Conservation (phyloP, 2,888 invertebrate genomes). For the Drosophila nr. perissopoda region DNA sequence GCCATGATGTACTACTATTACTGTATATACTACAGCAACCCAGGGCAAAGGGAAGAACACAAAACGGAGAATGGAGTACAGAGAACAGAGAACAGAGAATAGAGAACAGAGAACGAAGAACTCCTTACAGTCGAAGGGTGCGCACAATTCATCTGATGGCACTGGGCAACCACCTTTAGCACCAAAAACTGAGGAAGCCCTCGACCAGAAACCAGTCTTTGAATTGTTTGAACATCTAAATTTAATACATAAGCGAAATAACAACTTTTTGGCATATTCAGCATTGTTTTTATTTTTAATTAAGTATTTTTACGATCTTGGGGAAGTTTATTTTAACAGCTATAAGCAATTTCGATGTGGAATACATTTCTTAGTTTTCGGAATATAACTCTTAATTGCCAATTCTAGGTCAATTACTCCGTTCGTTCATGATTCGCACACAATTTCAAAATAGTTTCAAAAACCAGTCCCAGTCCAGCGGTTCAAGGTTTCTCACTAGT, state of each 20-base stretch:
- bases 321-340: not conserved
- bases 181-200: constrained; percentile 1
- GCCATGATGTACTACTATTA: constrained; percentile 71
- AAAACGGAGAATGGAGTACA: not conserved
- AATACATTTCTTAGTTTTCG: not conserved
- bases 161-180: constrained; percentile 42
- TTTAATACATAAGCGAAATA: not conserved
- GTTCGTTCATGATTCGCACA: not conserved
- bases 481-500: not conserved
- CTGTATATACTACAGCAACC: constrained; percentile 11
- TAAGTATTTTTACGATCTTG: not conserved
- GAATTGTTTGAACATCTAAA: constrained; percentile 1
- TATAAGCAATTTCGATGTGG: not conserved
- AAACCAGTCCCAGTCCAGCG: not conserved
- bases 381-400: not conserved
- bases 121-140: constrained; percentile 43
- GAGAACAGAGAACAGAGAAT: not conserved
- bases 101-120: not conserved
- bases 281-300: not conserved
- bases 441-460: not conserved
- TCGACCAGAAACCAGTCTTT: constrained; percentile 5
- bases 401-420: not conserved
- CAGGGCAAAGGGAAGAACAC: constrained; percentile 2
- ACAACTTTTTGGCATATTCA: not conserved
- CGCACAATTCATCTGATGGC: constrained; percentile 18